A percentile compares a stretch with the other conserved stretches of the same genome.
phyloP scores from a whole-genome alignment of 2,797 vertebrate genomes.

The Syngnathus acus region DNA sequence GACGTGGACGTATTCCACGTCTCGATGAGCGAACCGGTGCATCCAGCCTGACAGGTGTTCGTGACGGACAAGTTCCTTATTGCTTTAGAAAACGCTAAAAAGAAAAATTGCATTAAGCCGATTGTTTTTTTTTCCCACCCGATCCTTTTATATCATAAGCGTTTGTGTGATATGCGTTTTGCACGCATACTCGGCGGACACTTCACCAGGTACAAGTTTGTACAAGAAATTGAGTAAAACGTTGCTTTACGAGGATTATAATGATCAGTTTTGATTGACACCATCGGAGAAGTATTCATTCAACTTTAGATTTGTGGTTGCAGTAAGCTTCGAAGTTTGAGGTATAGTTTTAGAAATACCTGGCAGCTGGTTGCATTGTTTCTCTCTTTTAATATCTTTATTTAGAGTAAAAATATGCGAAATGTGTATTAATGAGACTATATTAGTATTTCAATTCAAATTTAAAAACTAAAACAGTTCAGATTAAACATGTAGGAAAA shows the following conservation, averaged over 20 bases:
- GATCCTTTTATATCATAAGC: neutral
- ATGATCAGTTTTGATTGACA: neutral
- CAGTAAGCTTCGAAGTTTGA: neutral
- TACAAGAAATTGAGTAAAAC: neutral
- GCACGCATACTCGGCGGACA: neutral
- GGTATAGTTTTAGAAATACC: neutral
- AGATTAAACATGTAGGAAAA: no score
- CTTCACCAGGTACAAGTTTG: conserved; percentile 1
- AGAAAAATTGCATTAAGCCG: neutral
- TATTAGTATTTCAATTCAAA: neutral
- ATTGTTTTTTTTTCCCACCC: neutral
- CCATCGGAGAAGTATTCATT: neutral
- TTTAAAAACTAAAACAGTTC: no score
- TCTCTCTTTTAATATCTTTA: neutral
- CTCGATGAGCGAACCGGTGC: conserved; percentile 12
- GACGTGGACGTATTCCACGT: conserved; percentile 40
- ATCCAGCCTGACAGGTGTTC: conserved; percentile 16
- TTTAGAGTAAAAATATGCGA: neutral
- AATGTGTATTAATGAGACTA: neutral
- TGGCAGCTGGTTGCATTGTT: neutral
- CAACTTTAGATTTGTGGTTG: neutral
- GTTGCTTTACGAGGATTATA: neutral
- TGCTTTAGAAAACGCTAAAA: neutral
- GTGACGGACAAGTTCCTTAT: neutral
- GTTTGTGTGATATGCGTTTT: neutral